Conservation (phyloP, 2,888 invertebrate genomes). For the Nematopogon swammerdamellus region DNA sequence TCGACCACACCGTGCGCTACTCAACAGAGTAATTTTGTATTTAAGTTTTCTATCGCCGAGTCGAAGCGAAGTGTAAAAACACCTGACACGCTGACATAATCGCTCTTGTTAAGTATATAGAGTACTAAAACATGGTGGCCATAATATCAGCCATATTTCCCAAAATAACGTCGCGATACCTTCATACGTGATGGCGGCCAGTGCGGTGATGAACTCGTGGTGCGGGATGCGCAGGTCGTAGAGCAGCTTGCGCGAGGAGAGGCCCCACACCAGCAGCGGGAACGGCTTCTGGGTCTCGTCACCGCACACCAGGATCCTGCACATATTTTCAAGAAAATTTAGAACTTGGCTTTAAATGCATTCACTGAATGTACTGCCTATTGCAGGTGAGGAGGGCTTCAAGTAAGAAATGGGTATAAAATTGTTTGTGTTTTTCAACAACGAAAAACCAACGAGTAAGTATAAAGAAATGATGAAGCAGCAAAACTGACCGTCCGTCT, state of each 20-base stretch:
- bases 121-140: too few species aligned
- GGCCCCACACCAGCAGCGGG: slow-evolving; percentile 85
- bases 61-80: too few species aligned
- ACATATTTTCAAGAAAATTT: slow-evolving; percentile 10
- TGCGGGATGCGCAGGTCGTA: slow-evolving; percentile 87
- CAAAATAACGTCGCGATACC: slow-evolving; percentile 31
- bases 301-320: slow-evolving; percentile 80
- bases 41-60: too few species aligned
- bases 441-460: too few species aligned
- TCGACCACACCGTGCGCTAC: too few species aligned
- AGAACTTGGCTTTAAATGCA: too few species aligned
- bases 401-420: neutral
- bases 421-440: neutral
- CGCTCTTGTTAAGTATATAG: too few species aligned
- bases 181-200: slow-evolving; percentile 83
- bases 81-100: too few species aligned
- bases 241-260: slow-evolving; percentile 76
- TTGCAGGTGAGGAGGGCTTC: neutral
- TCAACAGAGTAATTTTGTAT: too few species aligned
- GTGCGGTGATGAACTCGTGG: slow-evolving; percentile 81
- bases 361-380: neutral
- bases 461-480: too few species aligned
- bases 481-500: slow-evolving; percentile 70
- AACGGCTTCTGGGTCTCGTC: slow-evolving; percentile 93
- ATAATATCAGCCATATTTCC: too few species aligned